phyloP scores from a whole-genome alignment of 2,113 vertebrate genomes.

The Malurus elegans region DNA sequence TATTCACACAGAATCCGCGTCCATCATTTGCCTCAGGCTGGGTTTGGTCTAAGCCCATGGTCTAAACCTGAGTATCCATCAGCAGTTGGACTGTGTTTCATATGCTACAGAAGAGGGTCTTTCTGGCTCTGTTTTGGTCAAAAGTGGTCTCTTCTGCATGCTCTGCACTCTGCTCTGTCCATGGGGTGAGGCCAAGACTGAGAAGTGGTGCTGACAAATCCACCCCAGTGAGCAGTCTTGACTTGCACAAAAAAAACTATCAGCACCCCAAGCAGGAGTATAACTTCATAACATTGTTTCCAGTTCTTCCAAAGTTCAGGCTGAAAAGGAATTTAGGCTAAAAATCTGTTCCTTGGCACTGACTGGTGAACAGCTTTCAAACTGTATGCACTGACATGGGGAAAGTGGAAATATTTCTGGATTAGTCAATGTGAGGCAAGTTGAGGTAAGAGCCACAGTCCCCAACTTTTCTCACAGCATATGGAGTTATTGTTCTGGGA shows the following conservation, averaged over 20 bases:
- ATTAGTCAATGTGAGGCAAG: not conserved
- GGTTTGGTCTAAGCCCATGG: not conserved
- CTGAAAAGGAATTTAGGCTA: not conserved
- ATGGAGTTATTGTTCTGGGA: not conserved
- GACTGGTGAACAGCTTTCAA: not conserved
- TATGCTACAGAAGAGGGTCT: rapidly evolving
- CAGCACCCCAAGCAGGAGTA: not conserved
- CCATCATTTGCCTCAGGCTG: not conserved
- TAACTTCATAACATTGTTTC: not conserved
- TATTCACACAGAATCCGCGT: not conserved
- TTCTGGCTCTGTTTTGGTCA: not conserved
- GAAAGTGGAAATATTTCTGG: not conserved
- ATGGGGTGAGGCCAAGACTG: not conserved
- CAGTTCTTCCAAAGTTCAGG: not conserved
- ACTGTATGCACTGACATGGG: not conserved
- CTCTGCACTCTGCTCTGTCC: not conserved
- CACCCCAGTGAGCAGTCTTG: not conserved
- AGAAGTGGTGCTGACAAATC: rapidly evolving
- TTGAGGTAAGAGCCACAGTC: rapidly evolving
- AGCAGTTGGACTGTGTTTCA: not conserved
- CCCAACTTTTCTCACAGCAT: not conserved
- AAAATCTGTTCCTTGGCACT: not conserved
- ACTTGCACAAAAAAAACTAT: not conserved
- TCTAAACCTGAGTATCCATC: no score
- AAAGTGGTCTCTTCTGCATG: not conserved